A percentile compares a stretch with the other conserved stretches of the same genome.
These are phyloP conservation scores for Halichoerus grypus DNA, from an alignment of 2,113 vertebrate species.

Conservation along the genomic window DNA sequence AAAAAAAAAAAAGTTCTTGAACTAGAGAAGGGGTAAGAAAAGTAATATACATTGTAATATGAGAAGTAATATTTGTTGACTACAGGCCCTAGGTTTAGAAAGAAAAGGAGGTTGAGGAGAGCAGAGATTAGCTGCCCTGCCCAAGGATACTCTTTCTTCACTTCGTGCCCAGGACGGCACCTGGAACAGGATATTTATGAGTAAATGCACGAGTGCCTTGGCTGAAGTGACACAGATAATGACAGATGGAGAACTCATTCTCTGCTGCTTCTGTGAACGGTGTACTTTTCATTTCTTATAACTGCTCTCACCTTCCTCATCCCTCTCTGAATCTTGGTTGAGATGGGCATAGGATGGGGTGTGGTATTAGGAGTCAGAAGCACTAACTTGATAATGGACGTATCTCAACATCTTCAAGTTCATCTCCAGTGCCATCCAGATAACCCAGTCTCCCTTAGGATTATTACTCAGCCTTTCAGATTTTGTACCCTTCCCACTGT, in stretches of 20 bases:
- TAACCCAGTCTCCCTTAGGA: not conserved
- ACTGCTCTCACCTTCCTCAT: not conserved
- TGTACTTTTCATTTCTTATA: not conserved
- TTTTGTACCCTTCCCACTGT: fast-evolving
- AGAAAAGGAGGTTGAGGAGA: not conserved
- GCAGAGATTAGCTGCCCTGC: no score
- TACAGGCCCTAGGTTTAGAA: not conserved
- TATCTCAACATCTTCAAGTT: not conserved
- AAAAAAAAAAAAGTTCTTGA: not conserved
- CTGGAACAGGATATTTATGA: not conserved
- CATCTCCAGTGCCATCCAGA: not conserved
- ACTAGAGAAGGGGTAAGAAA: not conserved
- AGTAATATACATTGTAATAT: not conserved
- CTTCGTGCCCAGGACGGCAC: not conserved
- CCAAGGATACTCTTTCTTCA: not conserved
- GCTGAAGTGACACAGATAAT: not conserved
- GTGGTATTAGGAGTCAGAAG: not conserved
- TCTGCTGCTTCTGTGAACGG: not conserved
- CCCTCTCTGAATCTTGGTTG: not conserved
- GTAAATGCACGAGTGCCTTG: not conserved
- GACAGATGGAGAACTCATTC: not conserved
- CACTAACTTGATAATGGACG: not conserved
- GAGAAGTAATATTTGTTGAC: not conserved
- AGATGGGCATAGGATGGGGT: no score
- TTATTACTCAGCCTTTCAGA: not conserved